Conservation (phyloP, 37 sponge, comb jelly and placozoan species). For the Mnemiopsis leidyi region DNA sequence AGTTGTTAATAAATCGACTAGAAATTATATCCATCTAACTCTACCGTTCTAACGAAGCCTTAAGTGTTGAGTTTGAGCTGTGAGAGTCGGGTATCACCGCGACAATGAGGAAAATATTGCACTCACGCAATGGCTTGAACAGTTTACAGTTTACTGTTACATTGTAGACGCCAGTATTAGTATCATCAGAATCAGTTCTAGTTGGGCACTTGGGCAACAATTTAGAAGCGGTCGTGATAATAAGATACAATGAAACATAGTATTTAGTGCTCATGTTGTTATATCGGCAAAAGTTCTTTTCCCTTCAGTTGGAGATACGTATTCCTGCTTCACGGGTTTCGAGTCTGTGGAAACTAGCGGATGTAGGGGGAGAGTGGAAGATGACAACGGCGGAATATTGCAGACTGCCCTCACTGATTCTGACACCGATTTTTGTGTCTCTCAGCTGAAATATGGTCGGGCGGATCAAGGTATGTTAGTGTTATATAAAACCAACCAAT, state of each 20-base stretch:
- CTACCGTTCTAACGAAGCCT: background rate
- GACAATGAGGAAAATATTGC: no score
- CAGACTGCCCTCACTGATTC: background rate
- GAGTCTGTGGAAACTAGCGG: background rate
- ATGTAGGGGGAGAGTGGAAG: background rate
- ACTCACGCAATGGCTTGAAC: no score
- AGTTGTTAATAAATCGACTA: no score
- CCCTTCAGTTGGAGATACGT: slow-evolving; percentile 13
- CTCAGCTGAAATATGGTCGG: background rate
- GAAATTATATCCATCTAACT: background rate
- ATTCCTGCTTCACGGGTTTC: slow-evolving; percentile 42
- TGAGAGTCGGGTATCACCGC: no score
- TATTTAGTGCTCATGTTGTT: no score
- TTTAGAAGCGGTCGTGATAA: no score
- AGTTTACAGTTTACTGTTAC: no score
- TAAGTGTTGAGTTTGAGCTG: background rate
- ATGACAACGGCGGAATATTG: background rate
- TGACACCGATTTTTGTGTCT: background rate
- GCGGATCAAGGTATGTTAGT: background rate
- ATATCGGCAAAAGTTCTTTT: no score
- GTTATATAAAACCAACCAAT: background rate
- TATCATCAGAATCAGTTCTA: no score
- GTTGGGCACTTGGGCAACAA: no score
- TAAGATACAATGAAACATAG: no score
- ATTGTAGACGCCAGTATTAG: no score